Evolutionary conservation across 2,113 vertebrate genomes (phyloP).

Genomic region (Nesogale talazaci): DNA sequence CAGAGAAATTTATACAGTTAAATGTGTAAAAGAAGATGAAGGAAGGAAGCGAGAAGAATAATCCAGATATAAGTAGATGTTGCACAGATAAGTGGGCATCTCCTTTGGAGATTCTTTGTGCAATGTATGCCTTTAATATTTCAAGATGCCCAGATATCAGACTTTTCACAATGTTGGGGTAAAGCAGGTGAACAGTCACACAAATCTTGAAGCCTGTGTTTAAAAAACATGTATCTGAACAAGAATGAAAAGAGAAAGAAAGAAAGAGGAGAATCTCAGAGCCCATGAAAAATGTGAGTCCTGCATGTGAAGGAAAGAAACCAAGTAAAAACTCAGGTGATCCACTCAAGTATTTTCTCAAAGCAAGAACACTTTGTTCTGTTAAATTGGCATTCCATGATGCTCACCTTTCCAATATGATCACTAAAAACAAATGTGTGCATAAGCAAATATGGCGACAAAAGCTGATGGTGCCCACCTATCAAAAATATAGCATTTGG

Average conservation of each 20-base stretch:
- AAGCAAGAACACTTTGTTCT: too few relatives aligned
- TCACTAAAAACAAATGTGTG: too few relatives aligned
- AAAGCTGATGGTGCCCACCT: too few relatives aligned
- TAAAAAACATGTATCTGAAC: background rate
- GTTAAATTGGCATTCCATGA: too few relatives aligned
- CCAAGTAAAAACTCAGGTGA: background rate
- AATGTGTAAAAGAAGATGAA: background rate
- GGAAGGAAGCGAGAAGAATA: background rate
- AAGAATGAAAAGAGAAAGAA: background rate
- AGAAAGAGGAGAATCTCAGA: background rate
- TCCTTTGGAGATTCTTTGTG: background rate
- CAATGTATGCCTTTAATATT: background rate
- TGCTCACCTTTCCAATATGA: too few relatives aligned
- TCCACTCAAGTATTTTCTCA: too few relatives aligned
- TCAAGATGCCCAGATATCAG: background rate
- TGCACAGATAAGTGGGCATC: background rate
- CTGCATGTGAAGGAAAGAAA: background rate
- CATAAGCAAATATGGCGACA: too few relatives aligned
- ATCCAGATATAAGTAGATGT: background rate
- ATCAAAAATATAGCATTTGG: too few relatives aligned
- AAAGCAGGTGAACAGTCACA: too few relatives aligned
- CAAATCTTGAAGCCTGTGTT: background rate
- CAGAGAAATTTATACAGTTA: background rate
- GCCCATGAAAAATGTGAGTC: background rate
- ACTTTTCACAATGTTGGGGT: background rate